Evolutionary conservation across 2,797 vertebrate species (phyloP).

Genomic region (Tolypeutes matacus): DNA sequence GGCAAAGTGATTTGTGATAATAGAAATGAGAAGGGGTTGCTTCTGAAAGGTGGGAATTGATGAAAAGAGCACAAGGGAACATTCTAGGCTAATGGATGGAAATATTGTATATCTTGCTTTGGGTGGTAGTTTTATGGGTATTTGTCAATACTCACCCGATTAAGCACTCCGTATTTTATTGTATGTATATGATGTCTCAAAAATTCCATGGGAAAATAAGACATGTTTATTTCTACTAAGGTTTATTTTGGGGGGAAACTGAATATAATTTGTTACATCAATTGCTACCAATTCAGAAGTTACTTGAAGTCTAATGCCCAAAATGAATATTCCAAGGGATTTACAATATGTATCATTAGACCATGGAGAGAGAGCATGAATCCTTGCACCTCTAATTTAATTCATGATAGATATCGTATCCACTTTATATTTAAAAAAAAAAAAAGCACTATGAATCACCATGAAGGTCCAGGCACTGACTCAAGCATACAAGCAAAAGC

Average conservation of each 20-base stretch:
- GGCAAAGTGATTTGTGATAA: neutral
- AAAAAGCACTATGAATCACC: neutral
- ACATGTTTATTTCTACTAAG: neutral
- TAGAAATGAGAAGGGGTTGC: neutral
- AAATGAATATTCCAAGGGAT: neutral
- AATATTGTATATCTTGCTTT: neutral
- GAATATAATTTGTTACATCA: neutral
- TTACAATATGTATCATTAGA: neutral
- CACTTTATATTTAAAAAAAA: conserved; percentile 57
- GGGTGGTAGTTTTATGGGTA: neutral
- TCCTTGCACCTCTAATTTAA: neutral
- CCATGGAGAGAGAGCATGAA: neutral
- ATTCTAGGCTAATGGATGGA: neutral
- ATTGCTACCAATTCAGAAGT: neutral
- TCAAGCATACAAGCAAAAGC: neutral
- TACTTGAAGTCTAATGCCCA: neutral
- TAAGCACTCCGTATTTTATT: neutral
- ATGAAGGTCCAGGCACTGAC: neutral
- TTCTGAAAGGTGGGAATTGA: neutral
- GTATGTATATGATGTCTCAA: neutral
- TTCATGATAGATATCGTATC: neutral
- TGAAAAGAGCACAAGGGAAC: neutral
- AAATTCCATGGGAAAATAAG: neutral
- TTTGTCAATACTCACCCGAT: neutral
- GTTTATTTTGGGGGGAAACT: neutral